These are phyloP conservation scores for Halocynthia roretzi DNA, from an alignment of 23 tunicate genomes.

Conservation along the genomic window DNA sequence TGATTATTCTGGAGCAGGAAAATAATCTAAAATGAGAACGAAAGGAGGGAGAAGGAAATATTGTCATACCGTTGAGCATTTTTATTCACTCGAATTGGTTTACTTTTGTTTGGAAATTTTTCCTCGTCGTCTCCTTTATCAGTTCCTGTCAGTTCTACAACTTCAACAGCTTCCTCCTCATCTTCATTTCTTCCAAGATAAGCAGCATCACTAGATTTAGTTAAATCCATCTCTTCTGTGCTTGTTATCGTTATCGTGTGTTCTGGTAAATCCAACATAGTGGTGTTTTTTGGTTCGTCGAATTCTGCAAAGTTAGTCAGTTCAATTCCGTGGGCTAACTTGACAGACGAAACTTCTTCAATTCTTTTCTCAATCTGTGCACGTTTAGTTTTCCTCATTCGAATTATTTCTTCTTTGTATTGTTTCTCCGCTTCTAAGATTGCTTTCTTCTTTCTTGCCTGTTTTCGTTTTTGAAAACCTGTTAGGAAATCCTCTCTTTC, in stretches of 20 bases:
- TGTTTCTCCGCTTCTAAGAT: constrained; percentile 40
- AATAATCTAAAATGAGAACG: neutral
- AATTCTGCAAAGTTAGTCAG: neutral
- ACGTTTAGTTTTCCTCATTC: constrained; percentile 49
- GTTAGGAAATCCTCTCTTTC: constrained; percentile 64
- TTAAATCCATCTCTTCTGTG: constrained; percentile 31
- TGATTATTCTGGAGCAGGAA: too few species aligned
- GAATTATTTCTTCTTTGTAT: constrained; percentile 37
- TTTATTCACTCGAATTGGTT: neutral
- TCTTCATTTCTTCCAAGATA: constrained; percentile 9
- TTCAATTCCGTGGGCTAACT: constrained; percentile 19
- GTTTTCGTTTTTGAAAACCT: constrained; percentile 77
- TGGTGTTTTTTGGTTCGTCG: constrained; percentile 22
- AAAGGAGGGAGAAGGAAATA: neutral
- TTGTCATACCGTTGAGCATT: neutral
- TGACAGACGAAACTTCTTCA: constrained; percentile 59
- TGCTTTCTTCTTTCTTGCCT: constrained; percentile 64
- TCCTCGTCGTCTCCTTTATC: constrained; percentile 33
- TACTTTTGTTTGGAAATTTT: neutral
- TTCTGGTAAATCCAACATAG: constrained; percentile 49
- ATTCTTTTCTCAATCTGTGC: constrained; percentile 52
- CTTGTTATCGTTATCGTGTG: constrained; percentile 66
- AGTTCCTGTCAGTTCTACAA: constrained; percentile 35
- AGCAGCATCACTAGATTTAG: neutral
- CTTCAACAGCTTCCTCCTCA: constrained; percentile 30